Evolutionary conservation across 1,140 invertebrate genomes (phyloP).

Genomic region (Aethina tumida): DNA sequence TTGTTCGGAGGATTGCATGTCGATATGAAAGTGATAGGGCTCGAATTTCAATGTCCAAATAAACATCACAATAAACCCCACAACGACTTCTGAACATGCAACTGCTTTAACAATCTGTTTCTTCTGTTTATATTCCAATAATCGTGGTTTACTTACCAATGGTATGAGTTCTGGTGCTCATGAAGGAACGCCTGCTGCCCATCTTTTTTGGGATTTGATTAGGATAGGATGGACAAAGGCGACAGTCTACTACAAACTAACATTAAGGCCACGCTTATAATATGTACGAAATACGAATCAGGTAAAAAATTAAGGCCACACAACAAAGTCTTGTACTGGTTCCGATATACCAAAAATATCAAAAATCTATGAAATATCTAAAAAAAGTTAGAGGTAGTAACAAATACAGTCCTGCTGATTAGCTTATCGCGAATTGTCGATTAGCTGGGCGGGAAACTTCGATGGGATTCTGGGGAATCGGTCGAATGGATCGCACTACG

Average conservation of each 20-base stretch:
- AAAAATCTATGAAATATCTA: conserved; percentile 17
- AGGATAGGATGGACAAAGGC: conserved; percentile 13
- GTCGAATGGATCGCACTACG: conserved; percentile 5
- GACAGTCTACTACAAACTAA: conserved; percentile 5
- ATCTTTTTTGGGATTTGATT: conserved; percentile 18
- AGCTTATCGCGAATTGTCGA: conserved; percentile 4
- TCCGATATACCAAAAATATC: conserved; percentile 7
- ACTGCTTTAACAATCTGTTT: not conserved
- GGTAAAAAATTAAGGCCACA: conserved; percentile 27
- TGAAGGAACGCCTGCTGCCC: conserved; percentile 25
- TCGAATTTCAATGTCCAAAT: conserved; percentile 1
- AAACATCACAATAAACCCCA: not conserved
- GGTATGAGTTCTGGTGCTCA: conserved; percentile 24
- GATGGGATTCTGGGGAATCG: conserved; percentile 5
- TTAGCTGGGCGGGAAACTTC: conserved; percentile 6
- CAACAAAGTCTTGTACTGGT: too few relatives aligned
- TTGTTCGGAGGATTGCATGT: not conserved
- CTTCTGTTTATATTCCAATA: not conserved
- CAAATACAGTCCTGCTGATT: conserved; percentile 7
- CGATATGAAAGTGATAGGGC: not conserved
- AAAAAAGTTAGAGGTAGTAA: conserved; percentile 22
- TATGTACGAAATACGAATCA: too few relatives aligned
- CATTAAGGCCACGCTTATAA: conserved; percentile 23
- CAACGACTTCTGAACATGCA: not conserved
- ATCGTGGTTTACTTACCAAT: conserved; percentile 16